Conservation (phyloP, 2,888 invertebrate genomes). For the Leptarthrus brevirostris region DNA sequence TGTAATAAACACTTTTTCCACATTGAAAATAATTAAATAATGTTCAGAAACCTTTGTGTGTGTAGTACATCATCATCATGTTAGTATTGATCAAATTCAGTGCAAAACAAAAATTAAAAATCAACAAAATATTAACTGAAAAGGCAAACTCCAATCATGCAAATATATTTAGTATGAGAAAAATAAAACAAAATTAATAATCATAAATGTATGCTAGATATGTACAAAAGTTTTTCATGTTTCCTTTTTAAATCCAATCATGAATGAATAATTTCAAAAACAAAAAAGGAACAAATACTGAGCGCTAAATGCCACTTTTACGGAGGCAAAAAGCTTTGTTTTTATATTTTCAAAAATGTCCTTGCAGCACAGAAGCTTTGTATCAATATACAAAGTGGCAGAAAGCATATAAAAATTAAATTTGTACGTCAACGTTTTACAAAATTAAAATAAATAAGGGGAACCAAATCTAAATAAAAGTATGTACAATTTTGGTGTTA, state of each 20-base stretch:
- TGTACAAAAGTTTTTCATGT: too few species aligned
- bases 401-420: neutral
- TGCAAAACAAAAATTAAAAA: neutral
- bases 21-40: neutral
- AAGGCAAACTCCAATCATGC: neutral
- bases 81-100: neutral
- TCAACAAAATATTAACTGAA: neutral
- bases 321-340: conserved; percentile 24
- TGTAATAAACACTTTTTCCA: too few species aligned
- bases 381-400: conserved; percentile 22
- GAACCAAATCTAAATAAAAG: neutral
- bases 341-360: neutral
- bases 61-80: neutral
- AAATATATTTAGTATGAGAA: neutral
- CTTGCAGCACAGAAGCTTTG: conserved; percentile 32
- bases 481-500: conserved; percentile 1
- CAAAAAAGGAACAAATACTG: conserved; percentile 4
- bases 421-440: neutral
- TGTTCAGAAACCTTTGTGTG: neutral
- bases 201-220: too few species aligned
- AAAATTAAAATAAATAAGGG: too few species aligned
- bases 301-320: conserved; percentile 41
- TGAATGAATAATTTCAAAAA: neutral
- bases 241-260: too few species aligned
- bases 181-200: neutral